phyloP scores from a whole-genome alignment of 1,140 invertebrate species.

The Antheraea pernyi region DNA sequence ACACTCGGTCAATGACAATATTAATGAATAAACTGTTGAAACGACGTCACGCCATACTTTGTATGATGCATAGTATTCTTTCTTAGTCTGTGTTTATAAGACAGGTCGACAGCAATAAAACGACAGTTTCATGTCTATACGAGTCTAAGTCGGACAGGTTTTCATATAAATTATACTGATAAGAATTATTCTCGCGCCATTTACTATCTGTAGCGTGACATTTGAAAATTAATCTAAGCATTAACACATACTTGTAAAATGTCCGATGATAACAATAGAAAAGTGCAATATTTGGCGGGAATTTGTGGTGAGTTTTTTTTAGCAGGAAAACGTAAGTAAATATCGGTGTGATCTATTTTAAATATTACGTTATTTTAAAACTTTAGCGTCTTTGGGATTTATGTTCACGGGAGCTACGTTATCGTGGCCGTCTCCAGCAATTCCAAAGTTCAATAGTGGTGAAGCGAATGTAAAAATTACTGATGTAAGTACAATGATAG shows the following conservation, averaged over 20 bases:
- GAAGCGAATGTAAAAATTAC: constrained; percentile 62
- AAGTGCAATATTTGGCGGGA: constrained; percentile 65
- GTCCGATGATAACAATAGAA: constrained; percentile 37
- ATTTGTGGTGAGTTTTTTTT: constrained; percentile 50
- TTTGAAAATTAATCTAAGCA: background rate
- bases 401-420: constrained; percentile 63
- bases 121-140: background rate
- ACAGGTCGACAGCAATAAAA: background rate
- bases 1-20: too few species aligned
- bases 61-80: too few species aligned
- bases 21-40: too few species aligned
- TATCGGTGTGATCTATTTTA: constrained; percentile 32
- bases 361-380: constrained; percentile 26
- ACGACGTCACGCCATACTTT: too few species aligned
- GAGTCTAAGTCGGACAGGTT: background rate
- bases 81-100: too few species aligned
- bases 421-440: constrained; percentile 77
- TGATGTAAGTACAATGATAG: constrained; percentile 49
- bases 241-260: constrained; percentile 21
- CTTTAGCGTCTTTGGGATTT: constrained; percentile 60
- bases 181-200: constrained; percentile 3
- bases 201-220: background rate
- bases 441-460: constrained; percentile 72
- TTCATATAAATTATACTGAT: constrained; percentile 5
- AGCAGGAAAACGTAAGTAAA: background rate